Conservation (phyloP, 2,113 vertebrate genomes). For the Chitala chitala region DNA sequence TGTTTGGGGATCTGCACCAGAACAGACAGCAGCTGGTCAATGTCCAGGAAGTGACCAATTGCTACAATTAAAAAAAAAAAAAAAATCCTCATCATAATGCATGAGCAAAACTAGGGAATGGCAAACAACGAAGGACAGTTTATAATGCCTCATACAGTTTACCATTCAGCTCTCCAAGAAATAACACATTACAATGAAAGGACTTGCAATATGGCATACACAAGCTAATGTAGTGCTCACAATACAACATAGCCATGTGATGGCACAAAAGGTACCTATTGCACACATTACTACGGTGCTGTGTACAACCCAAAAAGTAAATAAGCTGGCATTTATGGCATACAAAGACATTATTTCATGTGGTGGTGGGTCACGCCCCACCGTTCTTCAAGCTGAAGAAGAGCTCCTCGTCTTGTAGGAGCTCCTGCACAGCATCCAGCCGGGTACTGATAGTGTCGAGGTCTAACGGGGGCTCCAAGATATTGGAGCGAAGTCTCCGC, state of each 20-base stretch:
- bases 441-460: constrained; percentile 82
- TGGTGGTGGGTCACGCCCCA: constrained; percentile 34
- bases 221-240: too few relatives aligned
- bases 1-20: constrained; percentile 94
- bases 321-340: not conserved
- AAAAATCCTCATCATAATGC: constrained; percentile 8
- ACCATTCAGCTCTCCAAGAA: not conserved
- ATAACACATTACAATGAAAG: not conserved
- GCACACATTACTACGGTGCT: too few relatives aligned
- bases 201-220: not conserved
- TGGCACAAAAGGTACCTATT: too few relatives aligned
- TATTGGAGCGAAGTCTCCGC: constrained; percentile 85
- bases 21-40: constrained; percentile 89
- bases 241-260: too few relatives aligned
- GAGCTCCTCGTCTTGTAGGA: constrained; percentile 82
- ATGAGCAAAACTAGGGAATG: not conserved
- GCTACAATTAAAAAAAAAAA: constrained; percentile 64
- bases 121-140: not conserved
- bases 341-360: not conserved
- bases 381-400: constrained; percentile 88
- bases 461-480: constrained; percentile 84
- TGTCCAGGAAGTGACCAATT: constrained; percentile 86
- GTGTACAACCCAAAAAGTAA: not conserved
- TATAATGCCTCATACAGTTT: not conserved
- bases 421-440: constrained; percentile 82